Conservation (phyloP, 2,888 invertebrate species). For the Lissocephala sabroskyi region DNA sequence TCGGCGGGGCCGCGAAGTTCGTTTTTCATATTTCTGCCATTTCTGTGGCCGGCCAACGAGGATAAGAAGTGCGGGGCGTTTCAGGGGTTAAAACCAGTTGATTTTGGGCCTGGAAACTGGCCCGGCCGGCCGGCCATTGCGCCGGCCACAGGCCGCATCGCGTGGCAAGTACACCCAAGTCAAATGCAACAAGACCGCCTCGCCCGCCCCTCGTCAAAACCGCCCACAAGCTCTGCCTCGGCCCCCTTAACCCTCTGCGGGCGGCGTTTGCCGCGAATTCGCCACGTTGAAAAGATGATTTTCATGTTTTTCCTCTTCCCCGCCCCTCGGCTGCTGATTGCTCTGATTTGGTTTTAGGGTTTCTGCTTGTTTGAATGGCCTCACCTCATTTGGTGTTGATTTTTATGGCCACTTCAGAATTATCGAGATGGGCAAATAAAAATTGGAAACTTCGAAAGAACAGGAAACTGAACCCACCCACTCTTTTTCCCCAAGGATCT, state of each 20-base stretch:
- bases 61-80: too few relatives aligned
- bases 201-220: not conserved
- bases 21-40: conserved; percentile 10
- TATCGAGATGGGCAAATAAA: too few relatives aligned
- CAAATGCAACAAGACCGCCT: not conserved
- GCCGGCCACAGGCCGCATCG: conserved; percentile 22
- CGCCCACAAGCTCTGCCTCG: not conserved
- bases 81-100: conserved; percentile 46
- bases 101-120: conserved; percentile 17
- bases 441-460: too few relatives aligned
- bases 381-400: too few relatives aligned
- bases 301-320: conserved; percentile 53
- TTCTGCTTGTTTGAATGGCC: not conserved
- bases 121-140: conserved; percentile 14
- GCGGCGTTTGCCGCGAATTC: conserved; percentile 23
- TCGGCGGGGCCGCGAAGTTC: too few relatives aligned
- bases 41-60: not conserved
- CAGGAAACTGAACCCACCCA: too few relatives aligned
- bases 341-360: not conserved
- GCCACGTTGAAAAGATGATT: conserved; percentile 59
- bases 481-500: too few relatives aligned
- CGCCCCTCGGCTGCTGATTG: conserved; percentile 12
- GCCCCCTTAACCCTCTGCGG: not conserved
- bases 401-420: not conserved
- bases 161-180: conserved; percentile 18